phyloP scores from a whole-genome alignment of 2,888 invertebrate species.

The Lysandra bellargus region DNA sequence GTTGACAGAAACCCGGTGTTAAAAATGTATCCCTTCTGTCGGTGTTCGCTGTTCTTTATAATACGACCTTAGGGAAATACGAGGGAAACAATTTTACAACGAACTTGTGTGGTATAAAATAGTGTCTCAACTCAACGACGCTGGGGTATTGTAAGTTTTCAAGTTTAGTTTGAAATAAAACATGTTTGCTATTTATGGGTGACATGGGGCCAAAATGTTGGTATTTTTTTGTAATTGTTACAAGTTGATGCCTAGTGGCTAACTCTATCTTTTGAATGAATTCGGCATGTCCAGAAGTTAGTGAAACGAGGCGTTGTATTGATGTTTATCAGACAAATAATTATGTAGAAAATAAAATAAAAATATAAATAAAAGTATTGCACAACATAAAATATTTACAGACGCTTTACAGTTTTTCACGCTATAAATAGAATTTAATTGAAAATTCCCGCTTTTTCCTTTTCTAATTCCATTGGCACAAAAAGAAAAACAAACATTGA shows the following conservation, averaged over 20 bases:
- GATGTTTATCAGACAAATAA: neutral
- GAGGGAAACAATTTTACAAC: slow-evolving; percentile 5
- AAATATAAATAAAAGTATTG: neutral
- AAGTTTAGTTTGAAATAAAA: slow-evolving; percentile 2
- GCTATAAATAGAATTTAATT: neutral
- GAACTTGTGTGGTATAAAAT: slow-evolving; percentile 6
- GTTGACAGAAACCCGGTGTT: slow-evolving; percentile 6
- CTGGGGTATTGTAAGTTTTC: neutral
- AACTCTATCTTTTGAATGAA: neutral
- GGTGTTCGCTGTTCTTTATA: slow-evolving; percentile 9
- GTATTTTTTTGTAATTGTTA: too few relatives aligned
- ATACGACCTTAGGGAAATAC: slow-evolving; percentile 7
- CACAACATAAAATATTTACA: neutral
- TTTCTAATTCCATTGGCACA: neutral
- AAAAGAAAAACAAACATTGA: neutral
- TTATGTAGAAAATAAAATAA: neutral
- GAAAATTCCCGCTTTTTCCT: neutral
- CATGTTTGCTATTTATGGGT: neutral
- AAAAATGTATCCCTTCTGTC: slow-evolving; percentile 21
- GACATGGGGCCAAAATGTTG: neutral
- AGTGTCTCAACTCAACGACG: neutral
- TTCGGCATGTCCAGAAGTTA: neutral
- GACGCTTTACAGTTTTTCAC: neutral
- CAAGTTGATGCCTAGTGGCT: neutral
- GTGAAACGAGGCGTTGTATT: neutral